These are phyloP conservation scores for Melospiza georgiana DNA, from an alignment of 2,113 vertebrate genomes.

Conservation along the genomic window DNA sequence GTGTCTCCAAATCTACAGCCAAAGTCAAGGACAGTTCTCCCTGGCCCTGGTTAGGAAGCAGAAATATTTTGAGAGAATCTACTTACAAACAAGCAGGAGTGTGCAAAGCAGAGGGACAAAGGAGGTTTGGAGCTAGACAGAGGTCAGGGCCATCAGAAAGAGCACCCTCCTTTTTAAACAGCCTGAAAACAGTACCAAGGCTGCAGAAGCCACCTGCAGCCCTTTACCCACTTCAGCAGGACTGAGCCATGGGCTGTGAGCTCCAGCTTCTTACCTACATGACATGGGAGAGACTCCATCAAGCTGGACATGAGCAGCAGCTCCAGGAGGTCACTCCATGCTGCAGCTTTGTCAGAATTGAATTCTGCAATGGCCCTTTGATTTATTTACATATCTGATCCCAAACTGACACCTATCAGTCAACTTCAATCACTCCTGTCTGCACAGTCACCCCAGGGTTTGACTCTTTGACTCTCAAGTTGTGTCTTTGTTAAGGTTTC, in stretches of 20 bases:
- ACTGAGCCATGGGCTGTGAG: accelerated
- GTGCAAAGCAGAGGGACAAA: slow-evolving; percentile 3
- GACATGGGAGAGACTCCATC: neutral
- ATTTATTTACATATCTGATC: neutral
- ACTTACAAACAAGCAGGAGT: neutral
- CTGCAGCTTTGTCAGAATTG: neutral
- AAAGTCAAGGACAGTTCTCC: neutral
- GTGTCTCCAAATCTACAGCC: neutral
- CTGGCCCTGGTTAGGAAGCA: neutral
- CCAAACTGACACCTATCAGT: neutral
- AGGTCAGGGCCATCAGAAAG: neutral
- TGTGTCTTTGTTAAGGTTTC: neutral
- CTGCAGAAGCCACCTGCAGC: neutral
- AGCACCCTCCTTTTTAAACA: neutral
- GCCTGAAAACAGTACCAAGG: neutral
- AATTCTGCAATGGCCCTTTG: neutral
- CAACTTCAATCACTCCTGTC: neutral
- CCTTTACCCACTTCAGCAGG: neutral
- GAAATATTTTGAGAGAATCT: neutral
- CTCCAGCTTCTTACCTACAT: neutral
- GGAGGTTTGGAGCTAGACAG: neutral
- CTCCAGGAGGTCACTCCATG: neutral
- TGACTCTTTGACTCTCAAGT: neutral
- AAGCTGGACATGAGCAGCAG: neutral
- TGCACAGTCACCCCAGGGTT: neutral